Evolutionary conservation across 2,888 invertebrate genomes (phyloP).

Genomic region (Aporophyla lueneburgensis): DNA sequence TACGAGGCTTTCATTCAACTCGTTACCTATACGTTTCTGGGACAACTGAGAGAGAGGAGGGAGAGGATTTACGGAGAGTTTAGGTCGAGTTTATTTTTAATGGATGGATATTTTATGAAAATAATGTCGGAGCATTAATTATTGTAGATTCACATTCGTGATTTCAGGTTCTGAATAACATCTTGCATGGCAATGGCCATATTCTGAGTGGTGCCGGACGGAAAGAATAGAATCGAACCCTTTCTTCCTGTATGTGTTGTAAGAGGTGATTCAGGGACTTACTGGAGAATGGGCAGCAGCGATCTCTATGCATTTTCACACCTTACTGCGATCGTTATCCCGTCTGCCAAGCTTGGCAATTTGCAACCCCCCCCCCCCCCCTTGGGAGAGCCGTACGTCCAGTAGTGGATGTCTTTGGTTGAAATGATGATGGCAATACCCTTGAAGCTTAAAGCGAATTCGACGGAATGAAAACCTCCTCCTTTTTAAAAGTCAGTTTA

Average conservation of each 20-base stretch:
- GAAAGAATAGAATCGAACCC: too few relatives aligned
- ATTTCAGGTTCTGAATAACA: not conserved
- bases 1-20: constrained; percentile 55
- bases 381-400: too few relatives aligned
- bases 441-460: not conserved
- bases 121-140: not conserved
- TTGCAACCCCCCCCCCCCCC: too few relatives aligned
- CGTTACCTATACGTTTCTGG: constrained; percentile 52
- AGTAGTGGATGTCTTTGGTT: too few relatives aligned
- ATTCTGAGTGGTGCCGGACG: too few relatives aligned
- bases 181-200: not conserved
- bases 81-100: constrained; percentile 17
- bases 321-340: too few relatives aligned
- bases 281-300: too few relatives aligned
- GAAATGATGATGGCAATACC: not conserved
- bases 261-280: too few relatives aligned
- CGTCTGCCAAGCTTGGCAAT: too few relatives aligned
- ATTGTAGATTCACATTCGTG: not conserved
- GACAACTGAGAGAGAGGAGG: constrained; percentile 10
- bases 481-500: not conserved
- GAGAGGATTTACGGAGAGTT: constrained; percentile 16
- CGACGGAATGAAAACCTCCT: not conserved
- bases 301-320: too few relatives aligned
- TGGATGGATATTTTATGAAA: not conserved
- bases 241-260: too few relatives aligned